These are phyloP conservation scores for Xestia sexstrigata DNA, from an alignment of 2,888 invertebrate genomes.

Conservation along the genomic window DNA sequence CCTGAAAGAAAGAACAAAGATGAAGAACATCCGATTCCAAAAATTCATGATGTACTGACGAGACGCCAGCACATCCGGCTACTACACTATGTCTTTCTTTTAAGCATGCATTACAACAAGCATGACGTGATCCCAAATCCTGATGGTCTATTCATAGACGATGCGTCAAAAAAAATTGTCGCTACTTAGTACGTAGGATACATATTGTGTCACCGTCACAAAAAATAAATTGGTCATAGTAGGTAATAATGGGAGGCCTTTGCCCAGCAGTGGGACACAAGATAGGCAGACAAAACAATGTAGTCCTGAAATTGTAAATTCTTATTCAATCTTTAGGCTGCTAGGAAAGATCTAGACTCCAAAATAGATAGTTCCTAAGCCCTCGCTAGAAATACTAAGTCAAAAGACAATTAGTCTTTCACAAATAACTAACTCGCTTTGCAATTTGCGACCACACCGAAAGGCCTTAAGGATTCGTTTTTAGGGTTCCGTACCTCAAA, in stretches of 20 bases:
- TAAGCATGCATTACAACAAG: too few species aligned
- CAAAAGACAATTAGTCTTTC: conserved; percentile 30
- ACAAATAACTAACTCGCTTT: conserved; percentile 5
- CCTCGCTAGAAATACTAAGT: conserved; percentile 7
- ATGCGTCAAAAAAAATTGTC: conserved; percentile 8
- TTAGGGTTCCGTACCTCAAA: too few species aligned
- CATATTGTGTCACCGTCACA: conserved; percentile 1
- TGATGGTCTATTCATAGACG: conserved; percentile 14
- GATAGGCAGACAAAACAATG: not conserved
- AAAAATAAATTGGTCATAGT: too few species aligned
- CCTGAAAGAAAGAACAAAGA: not conserved
- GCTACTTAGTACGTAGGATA: not conserved
- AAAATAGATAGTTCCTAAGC: not conserved
- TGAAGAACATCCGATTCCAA: too few species aligned
- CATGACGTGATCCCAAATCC: conserved; percentile 23
- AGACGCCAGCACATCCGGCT: too few species aligned
- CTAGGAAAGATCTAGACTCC: not conserved
- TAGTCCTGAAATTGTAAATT: not conserved
- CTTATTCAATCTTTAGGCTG: not conserved
- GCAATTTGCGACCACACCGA: not conserved
- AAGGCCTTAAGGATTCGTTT: too few species aligned
- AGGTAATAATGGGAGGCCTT: not conserved
- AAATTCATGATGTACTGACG: not conserved
- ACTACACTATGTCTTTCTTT: too few species aligned
- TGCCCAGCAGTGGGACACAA: not conserved